Percentiles rank a stretch among this genome's conserved stretches.
Conservation (phyloP, 2,888 invertebrate species). For the Nephrotoma flavescens region DNA sequence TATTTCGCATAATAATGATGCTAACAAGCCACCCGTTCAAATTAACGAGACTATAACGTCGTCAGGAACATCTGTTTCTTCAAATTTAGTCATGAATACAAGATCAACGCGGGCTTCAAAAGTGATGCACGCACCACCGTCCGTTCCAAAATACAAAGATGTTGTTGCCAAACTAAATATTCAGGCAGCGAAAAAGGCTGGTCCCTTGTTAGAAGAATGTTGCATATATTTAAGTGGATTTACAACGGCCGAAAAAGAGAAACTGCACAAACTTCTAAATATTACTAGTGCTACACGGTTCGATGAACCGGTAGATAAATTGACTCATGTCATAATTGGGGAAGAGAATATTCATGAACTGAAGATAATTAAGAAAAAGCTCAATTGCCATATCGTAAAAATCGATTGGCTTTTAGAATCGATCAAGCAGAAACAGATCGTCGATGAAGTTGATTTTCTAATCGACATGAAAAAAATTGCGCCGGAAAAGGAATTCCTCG, state of each 20-base stretch:
- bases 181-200: constrained; percentile 52
- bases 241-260: constrained; percentile 43
- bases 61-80: background rate
- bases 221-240: constrained; percentile 53
- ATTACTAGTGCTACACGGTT: constrained; percentile 72
- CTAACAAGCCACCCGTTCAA: background rate
- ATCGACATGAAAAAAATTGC: constrained; percentile 16
- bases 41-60: constrained; percentile 11
- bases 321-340: constrained; percentile 69
- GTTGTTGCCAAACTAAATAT: constrained; percentile 39
- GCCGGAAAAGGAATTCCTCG: constrained; percentile 16
- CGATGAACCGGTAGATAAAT: constrained; percentile 55
- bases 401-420: constrained; percentile 65
- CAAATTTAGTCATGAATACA: background rate
- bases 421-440: constrained; percentile 41
- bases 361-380: constrained; percentile 23
- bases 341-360: constrained; percentile 37
- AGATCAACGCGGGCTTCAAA: background rate
- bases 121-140: background rate
- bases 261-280: constrained; percentile 52
- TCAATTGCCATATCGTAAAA: constrained; percentile 32
- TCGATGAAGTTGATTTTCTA: constrained; percentile 36
- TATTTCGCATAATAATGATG: constrained; percentile 16
- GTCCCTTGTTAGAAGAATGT: constrained; percentile 78
- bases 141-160: constrained; percentile 12